These are phyloP conservation scores for Synaphobranchus kaupii DNA, from an alignment of 2,797 vertebrate genomes.

Conservation along the genomic window DNA sequence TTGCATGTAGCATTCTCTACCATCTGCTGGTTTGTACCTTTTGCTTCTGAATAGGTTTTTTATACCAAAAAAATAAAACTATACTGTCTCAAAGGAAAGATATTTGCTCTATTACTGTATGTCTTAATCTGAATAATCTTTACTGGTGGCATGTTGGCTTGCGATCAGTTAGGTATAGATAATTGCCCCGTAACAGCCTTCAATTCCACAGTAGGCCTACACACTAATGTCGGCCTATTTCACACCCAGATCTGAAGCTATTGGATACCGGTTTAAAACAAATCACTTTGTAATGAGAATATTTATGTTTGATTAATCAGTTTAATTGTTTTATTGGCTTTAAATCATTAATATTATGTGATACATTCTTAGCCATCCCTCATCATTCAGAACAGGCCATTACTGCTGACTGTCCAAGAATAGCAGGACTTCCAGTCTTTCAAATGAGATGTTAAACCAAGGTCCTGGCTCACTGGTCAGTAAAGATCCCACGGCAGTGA, in stretches of 20 bases:
- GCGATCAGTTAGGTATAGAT: background rate
- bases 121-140: background rate
- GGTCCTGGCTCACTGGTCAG: background rate
- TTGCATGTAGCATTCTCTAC: background rate
- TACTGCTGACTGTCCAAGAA: background rate
- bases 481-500: background rate
- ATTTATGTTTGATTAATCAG: background rate
- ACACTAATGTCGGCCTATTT: background rate
- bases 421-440: background rate
- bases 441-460: background rate
- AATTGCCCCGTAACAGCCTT: background rate
- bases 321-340: background rate
- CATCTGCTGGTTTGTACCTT: background rate
- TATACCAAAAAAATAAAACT: background rate
- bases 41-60: background rate
- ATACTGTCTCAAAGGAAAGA: background rate
- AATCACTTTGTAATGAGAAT: background rate
- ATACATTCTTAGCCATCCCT: background rate
- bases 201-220: background rate
- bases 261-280: background rate
- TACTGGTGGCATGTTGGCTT: background rate
- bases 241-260: background rate
- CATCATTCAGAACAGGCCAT: background rate
- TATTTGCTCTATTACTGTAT: background rate
- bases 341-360: background rate